Conservation (phyloP, 2,113 vertebrate genomes). For the Halichoerus grypus region DNA sequence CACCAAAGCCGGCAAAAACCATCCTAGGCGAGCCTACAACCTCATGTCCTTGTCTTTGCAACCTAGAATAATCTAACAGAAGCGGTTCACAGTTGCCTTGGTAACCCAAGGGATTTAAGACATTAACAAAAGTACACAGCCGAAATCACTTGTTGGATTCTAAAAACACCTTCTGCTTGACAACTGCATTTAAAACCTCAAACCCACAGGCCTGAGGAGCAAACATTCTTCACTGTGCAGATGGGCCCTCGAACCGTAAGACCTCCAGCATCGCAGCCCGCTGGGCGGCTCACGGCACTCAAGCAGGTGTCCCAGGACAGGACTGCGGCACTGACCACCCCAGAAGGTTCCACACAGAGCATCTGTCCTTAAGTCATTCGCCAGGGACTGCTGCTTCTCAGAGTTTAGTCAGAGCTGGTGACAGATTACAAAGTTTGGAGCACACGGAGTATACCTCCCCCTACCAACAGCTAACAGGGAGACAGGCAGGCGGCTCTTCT, state of each 20-base stretch:
- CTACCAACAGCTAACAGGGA: background rate
- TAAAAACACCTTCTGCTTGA: constrained; percentile 77
- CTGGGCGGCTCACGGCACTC: rapidly evolving
- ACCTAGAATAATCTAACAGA: background rate
- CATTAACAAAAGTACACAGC: constrained; percentile 66
- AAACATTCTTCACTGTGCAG: rapidly evolving
- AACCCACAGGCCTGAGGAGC: constrained; percentile 4
- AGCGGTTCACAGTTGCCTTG: constrained; percentile 56
- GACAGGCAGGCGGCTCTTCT: background rate
- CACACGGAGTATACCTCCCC: background rate
- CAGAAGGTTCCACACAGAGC: background rate
- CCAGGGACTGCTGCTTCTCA: too few relatives aligned
- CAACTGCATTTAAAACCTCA: constrained; percentile 62
- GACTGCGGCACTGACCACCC: too few relatives aligned
- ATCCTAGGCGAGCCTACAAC: constrained; percentile 33
- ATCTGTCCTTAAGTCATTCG: background rate
- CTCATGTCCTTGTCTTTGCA: background rate
- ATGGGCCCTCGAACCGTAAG: rapidly evolving
- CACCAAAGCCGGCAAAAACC: background rate
- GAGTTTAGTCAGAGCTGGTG: background rate
- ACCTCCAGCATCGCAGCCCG: background rate
- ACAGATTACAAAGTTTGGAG: background rate
- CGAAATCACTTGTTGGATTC: constrained; percentile 74
- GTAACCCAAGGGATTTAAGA: constrained; percentile 64
- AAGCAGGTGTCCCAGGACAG: background rate